phyloP scores from a whole-genome alignment of 1,140 invertebrate species.

The Melanaphis sacchari region DNA sequence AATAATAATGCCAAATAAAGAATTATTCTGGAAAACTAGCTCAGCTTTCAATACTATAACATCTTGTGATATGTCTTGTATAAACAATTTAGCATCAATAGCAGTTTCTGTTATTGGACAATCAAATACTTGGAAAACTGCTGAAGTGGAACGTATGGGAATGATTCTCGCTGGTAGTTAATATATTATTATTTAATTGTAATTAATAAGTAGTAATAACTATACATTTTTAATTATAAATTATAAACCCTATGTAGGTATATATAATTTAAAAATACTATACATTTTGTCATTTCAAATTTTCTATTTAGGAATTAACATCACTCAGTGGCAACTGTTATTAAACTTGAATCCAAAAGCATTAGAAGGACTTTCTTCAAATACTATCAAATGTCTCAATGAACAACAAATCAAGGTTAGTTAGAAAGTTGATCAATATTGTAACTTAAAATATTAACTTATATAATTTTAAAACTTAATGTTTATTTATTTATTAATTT shows the following conservation, averaged over 20 bases:
- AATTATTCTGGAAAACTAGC: slow-evolving; percentile 45
- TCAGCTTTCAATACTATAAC: slow-evolving; percentile 27
- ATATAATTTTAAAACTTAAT: background rate
- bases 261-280: background rate
- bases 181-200: background rate
- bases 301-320: slow-evolving; percentile 25
- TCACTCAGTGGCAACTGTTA: slow-evolving; percentile 39
- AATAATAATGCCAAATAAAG: slow-evolving; percentile 37
- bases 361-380: slow-evolving; percentile 41
- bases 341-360: slow-evolving; percentile 29
- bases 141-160: slow-evolving; percentile 39
- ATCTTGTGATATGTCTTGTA: slow-evolving; percentile 15
- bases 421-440: background rate
- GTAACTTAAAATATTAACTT: background rate
- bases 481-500: background rate
- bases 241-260: no score
- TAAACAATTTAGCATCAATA: slow-evolving; percentile 42
- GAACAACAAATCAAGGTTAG: slow-evolving; percentile 38
- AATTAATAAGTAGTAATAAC: background rate
- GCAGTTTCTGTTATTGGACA: slow-evolving; percentile 42
- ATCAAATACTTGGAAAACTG: slow-evolving; percentile 30
- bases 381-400: slow-evolving; percentile 36
- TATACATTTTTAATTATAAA: background rate
- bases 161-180: slow-evolving; percentile 36
- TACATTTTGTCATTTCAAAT: background rate